Conservation (phyloP, 2,113 vertebrate genomes). For the mouse (Mus musculus) region GRCm39 chr12:100227001-100227500, state of each 20-base stretch:
- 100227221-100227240: neutral
- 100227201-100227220: neutral
- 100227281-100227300: neutral
- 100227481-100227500: neutral
- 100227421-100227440: too few species aligned
- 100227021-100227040: slow-evolving; percentile 1
- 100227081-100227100: neutral
- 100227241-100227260: neutral
- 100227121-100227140: neutral
- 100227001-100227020: neutral
- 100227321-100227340: neutral
- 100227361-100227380: neutral
- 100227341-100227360: neutral
- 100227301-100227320: neutral
- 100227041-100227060: neutral
- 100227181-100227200: neutral
- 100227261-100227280: neutral
- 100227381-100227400: neutral
- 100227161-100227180: neutral
- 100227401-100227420: neutral
- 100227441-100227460: neutral
- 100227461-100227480: too few species aligned
- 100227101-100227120: neutral
- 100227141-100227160: neutral
- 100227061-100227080: neutral